These are phyloP conservation scores for Stegodyphus mimosarum DNA, from an alignment of 1,140 invertebrate genomes.

Conservation along the genomic window DNA sequence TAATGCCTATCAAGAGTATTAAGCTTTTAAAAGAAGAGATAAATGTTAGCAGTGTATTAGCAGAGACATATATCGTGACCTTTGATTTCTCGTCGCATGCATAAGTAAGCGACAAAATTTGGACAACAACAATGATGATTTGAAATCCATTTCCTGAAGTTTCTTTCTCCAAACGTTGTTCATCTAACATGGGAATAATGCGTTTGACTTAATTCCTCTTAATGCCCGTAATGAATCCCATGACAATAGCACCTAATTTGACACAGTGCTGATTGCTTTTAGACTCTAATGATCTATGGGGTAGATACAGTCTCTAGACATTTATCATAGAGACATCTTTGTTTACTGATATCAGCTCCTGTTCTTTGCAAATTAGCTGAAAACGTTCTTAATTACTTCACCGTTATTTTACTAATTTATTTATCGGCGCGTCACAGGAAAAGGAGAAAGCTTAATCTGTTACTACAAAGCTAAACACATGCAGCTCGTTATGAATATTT, in stretches of 20 bases:
- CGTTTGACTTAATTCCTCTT: slow-evolving; percentile 35
- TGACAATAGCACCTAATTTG: slow-evolving; percentile 39
- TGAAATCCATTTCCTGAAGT: not conserved
- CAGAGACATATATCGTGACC: too few relatives aligned
- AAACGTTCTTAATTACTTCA: slow-evolving; percentile 56
- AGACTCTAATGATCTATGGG: slow-evolving; percentile 52
- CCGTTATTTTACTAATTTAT: slow-evolving; percentile 54
- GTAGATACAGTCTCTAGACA: slow-evolving; percentile 46
- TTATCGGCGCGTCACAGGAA: slow-evolving; percentile 35
- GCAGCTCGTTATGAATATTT: not conserved
- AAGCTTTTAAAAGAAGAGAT: too few relatives aligned
- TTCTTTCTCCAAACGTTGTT: not conserved
- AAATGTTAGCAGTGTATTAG: too few relatives aligned
- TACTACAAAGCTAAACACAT: slow-evolving; percentile 14
- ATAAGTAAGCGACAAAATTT: too few relatives aligned
- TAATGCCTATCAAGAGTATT: too few relatives aligned
- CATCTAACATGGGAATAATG: slow-evolving; percentile 14
- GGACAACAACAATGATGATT: not conserved
- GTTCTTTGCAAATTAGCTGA: slow-evolving; percentile 58
- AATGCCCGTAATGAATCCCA: slow-evolving; percentile 53
- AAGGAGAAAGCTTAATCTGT: slow-evolving; percentile 27
- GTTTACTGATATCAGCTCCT: slow-evolving; percentile 47
- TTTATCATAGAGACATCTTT: slow-evolving; percentile 57
- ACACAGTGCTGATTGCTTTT: slow-evolving; percentile 47
- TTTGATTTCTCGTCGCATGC: too few relatives aligned